Conservation (phyloP, 1,140 invertebrate species). For the Argopecten irradians region DNA sequence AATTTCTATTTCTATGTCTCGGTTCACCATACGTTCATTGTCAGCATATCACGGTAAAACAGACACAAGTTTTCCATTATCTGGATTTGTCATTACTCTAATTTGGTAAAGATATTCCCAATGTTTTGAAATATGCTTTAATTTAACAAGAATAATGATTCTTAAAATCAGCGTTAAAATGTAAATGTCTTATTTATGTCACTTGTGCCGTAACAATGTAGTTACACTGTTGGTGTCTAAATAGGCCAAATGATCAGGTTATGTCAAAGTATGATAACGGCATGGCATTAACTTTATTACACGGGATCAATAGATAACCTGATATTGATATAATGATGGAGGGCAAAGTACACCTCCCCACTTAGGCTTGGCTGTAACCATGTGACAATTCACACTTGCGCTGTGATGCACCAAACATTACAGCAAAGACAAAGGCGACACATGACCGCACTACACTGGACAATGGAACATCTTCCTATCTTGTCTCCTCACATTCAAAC, state of each 20-base stretch:
- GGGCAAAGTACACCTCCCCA: neutral
- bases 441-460: neutral
- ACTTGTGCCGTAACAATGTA: neutral
- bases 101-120: neutral
- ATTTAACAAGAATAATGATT: neutral
- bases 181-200: neutral
- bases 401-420: neutral
- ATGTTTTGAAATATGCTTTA: neutral
- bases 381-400: neutral
- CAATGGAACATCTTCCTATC: neutral
- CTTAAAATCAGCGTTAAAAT: neutral
- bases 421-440: neutral
- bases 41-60: no score
- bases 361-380: neutral
- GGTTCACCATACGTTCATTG: neutral
- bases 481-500: neutral
- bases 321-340: neutral
- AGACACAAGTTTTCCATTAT: neutral
- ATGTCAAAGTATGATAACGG: neutral
- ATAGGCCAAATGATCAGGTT: neutral
- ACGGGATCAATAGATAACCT: neutral
- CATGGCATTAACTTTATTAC: conserved; percentile 6
- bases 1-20: neutral
- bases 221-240: neutral
- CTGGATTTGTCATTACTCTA: neutral